Evolutionary conservation across 2,888 invertebrate genomes (phyloP).

Genomic region (Megalurothrips usitatus): DNA sequence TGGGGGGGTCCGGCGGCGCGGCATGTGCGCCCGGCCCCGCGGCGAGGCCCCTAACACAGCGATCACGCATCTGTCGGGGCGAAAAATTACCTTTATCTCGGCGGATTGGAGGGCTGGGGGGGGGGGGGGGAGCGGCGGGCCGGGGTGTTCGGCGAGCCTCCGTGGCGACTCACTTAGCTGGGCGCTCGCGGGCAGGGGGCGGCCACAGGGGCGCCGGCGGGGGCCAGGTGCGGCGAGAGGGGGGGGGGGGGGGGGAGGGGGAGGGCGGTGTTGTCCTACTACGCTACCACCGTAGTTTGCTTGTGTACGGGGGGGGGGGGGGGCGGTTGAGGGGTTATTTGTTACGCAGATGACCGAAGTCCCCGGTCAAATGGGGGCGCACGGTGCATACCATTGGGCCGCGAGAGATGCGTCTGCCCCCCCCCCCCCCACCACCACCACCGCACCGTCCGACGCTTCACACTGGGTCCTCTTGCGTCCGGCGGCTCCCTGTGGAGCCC

Average conservation of each 20-base stretch:
- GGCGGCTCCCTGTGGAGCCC: too few relatives aligned
- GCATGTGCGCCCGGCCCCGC: background rate
- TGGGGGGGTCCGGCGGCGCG: background rate
- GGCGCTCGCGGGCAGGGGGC: background rate
- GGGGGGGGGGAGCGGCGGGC: background rate
- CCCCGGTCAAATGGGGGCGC: background rate
- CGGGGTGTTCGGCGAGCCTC: background rate
- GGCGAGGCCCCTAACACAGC: background rate
- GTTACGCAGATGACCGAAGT: conserved; percentile 6
- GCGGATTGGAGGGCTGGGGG: background rate
- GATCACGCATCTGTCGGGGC: conserved; percentile 1
- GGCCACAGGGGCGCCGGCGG: background rate
- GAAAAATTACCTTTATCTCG: background rate
- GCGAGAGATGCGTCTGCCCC: background rate
- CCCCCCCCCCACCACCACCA: too few relatives aligned
- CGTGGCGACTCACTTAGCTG: background rate
- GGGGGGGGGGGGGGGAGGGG: background rate
- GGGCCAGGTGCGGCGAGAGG: background rate
- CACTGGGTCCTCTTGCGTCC: too few relatives aligned
- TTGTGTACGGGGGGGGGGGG: background rate
- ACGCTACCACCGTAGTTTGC: too few relatives aligned
- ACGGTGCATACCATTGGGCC: background rate
- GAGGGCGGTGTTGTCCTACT: too few relatives aligned
- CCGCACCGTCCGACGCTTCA: too few relatives aligned
- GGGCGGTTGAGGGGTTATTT: background rate